Evolutionary conservation across 2,888 invertebrate genomes (phyloP).

Genomic region (Frankliniella intonsa): DNA sequence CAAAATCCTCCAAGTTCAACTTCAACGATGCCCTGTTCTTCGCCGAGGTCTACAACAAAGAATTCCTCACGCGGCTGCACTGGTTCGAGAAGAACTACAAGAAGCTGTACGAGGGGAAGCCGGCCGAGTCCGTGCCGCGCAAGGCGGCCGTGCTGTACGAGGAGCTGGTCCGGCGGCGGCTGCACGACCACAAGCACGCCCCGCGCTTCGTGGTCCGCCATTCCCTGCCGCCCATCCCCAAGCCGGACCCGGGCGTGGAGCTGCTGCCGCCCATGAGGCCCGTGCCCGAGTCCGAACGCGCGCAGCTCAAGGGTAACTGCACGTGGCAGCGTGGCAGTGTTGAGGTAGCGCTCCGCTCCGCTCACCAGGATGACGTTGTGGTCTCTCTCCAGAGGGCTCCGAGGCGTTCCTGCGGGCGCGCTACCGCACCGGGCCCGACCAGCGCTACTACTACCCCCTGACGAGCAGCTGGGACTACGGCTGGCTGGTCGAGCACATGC

Average conservation of each 20-base stretch:
- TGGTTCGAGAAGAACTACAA: conserved; percentile 24
- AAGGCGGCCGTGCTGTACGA: conserved; percentile 7
- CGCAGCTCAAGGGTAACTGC: not conserved
- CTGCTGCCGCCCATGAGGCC: conserved; percentile 10
- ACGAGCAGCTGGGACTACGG: conserved; percentile 55
- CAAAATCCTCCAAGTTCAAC: conserved; percentile 9
- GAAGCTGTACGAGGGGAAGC: not conserved
- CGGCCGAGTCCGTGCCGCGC: conserved; percentile 13
- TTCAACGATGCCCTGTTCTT: conserved; percentile 21
- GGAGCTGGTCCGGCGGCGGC: not conserved
- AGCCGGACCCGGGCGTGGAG: not conserved
- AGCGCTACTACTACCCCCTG: conserved; percentile 54
- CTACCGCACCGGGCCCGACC: conserved; percentile 52
- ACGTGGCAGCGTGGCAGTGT: not conserved
- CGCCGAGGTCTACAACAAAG: conserved; percentile 2
- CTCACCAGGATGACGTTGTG: not conserved
- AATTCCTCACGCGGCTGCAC: conserved; percentile 13
- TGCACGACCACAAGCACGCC: not conserved
- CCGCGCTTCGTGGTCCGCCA: conserved; percentile 9
- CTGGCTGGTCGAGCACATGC: conserved; percentile 45
- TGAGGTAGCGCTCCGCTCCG: not conserved
- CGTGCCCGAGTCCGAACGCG: not conserved
- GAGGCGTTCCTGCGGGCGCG: conserved; percentile 51
- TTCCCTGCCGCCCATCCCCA: not conserved
- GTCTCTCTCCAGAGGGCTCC: conserved; percentile 45